Conservation (phyloP, 2,113 vertebrate genomes). For the Hoplias malabaricus region DNA sequence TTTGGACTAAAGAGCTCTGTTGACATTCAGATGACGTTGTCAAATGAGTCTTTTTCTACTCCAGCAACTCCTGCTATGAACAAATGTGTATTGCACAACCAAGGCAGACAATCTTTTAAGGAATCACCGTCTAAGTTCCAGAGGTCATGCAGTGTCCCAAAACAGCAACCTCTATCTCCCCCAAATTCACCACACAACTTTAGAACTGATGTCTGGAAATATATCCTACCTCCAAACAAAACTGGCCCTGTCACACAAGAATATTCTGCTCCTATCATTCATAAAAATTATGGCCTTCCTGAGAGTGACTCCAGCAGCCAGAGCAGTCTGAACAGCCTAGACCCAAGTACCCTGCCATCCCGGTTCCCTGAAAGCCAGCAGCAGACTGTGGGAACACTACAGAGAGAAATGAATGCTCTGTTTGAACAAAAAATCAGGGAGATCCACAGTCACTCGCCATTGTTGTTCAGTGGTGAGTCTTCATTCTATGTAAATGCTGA, state of each 20-base stretch:
- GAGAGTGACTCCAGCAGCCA: conserved; percentile 81
- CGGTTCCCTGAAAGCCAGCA: conserved; percentile 64
- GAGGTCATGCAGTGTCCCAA: conserved; percentile 59
- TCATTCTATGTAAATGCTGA: neutral
- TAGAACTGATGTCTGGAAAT: conserved; percentile 69
- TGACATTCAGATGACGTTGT: neutral
- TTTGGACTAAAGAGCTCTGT: neutral
- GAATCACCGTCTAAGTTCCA: conserved; percentile 43
- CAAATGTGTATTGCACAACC: conserved; percentile 61
- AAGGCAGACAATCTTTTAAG: conserved; percentile 4
- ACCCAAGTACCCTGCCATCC: conserved; percentile 63
- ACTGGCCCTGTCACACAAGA: conserved; percentile 65
- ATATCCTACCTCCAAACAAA: conserved; percentile 60
- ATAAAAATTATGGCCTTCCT: conserved; percentile 71
- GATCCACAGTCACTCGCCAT: conserved; percentile 88
- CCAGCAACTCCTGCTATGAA: conserved; percentile 60
- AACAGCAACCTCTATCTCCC: conserved; percentile 69
- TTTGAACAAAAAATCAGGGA: conserved; percentile 91
- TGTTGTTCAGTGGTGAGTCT: conserved; percentile 84
- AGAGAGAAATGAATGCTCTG: conserved; percentile 93
- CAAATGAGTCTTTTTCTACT: conserved; percentile 30
- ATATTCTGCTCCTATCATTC: conserved; percentile 57
- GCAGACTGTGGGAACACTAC: conserved; percentile 84
- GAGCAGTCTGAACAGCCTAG: conserved; percentile 77
- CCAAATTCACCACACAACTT: conserved; percentile 61